Evolutionary conservation across 2,113 vertebrate genomes (phyloP), one percentile per base, ranked within the genome.

Genomic region (Todiramphus saurophagus): DNA sequence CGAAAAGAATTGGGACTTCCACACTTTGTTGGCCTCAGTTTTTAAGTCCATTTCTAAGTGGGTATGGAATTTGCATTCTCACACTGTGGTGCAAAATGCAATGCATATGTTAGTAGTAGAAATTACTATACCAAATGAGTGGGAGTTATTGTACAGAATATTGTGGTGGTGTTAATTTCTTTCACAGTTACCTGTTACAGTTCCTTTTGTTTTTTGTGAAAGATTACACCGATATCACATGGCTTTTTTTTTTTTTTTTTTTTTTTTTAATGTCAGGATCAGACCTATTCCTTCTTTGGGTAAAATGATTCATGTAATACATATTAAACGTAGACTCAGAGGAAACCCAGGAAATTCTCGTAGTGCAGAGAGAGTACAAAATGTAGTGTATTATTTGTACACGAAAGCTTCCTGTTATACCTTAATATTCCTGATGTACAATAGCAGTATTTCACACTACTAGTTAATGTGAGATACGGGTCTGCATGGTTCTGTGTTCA

Each of bases 391-490:
- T 72, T 79, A 41, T 67, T 94, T 88, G 23, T 90, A 27, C 5
- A 1, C 8, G 50, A 37, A 85, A 66, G 5, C 31, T 90, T 86
- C 19, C 8, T 78, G 4, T 83, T 73, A 64, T 68, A 11, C 39
- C 88, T 86, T 35, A 83, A 30, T 84, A 60, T 84, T 96, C 37
- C 27, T 91, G 20, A 66, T 37, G 23, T 64, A 70, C 12, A 48
- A 23, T 60, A 66, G 31, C 74, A n/a, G 19, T 78, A 85, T 60
- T 87, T 69, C 48, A 62, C 0, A 0, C 20, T 69, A 7, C 41
- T 50, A 10, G 43, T 53, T 93, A 73, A 43, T 2, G 4, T 87
- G 53, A 82, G 48, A 28, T 89, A 58, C 4, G 10, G 33, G 39
- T 87, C 56, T 78, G 48, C 33, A 62, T 91, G 41, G 24, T 90